A percentile compares a stretch with the other conserved stretches of the same genome.
Evolutionary conservation across 2,888 invertebrate genomes (phyloP).

Genomic region (Caenorhabditis macrosperma): DNA sequence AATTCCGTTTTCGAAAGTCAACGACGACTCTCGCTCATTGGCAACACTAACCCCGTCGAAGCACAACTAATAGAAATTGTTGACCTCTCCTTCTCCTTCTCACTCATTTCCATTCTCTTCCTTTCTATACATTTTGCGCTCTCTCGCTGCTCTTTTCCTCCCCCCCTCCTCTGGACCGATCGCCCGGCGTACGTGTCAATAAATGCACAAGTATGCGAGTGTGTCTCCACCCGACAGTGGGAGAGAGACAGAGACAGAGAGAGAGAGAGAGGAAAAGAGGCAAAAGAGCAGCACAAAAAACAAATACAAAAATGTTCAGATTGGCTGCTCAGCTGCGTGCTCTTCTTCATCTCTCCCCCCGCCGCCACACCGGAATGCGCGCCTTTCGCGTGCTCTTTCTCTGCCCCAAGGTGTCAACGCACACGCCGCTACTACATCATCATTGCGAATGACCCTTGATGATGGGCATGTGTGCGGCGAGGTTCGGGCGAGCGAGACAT

Average conservation of each 20-base stretch:
- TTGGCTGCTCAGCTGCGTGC: conserved; percentile 37
- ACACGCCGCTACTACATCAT: conserved; percentile 34
- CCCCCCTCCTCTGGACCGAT: neutral
- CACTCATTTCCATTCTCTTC: neutral
- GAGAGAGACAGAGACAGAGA: neutral
- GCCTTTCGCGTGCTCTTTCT: no score
- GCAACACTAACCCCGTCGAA: conserved; percentile 19
- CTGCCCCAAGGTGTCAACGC: conserved; percentile 31
- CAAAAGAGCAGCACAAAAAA: conserved; percentile 22
- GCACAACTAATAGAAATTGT: conserved; percentile 29
- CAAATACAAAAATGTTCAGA: conserved; percentile 51
- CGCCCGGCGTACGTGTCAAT: conserved; percentile 42
- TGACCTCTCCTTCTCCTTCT: neutral
- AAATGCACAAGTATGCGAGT: no score
- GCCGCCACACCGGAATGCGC: no score
- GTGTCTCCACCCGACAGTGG: no score
- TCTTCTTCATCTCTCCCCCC: neutral
- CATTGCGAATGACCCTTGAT: conserved; percentile 43
- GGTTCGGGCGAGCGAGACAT: conserved; percentile 31
- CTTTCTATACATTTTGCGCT: conserved; percentile 4
- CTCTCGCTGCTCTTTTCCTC: neutral
- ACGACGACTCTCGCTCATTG: no score
- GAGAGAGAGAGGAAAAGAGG: no score
- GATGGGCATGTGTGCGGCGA: conserved; percentile 23
- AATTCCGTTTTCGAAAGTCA: neutral